phyloP scores from a whole-genome alignment of 2,888 invertebrate species.

The Drosophila setosimentum region DNA sequence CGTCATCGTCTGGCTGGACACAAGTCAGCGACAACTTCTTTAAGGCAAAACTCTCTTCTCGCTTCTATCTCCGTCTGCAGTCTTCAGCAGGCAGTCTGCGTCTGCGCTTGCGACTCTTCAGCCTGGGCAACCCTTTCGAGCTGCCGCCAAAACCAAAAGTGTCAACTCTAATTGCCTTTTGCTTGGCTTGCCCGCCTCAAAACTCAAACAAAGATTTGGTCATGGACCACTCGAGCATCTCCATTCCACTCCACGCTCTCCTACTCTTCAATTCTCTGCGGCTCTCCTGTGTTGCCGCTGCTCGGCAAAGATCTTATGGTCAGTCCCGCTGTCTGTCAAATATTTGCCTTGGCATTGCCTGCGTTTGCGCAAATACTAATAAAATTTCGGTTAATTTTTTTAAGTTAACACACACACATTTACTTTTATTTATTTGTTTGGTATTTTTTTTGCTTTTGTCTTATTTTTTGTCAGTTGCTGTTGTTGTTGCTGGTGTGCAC shows the following conservation, averaged over 20 bases:
- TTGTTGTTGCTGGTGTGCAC: slow-evolving; percentile 68
- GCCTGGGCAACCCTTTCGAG: slow-evolving; percentile 39
- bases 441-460: slow-evolving; percentile 36
- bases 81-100: slow-evolving; percentile 13
- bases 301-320: slow-evolving; percentile 71
- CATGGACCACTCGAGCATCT: slow-evolving; percentile 53
- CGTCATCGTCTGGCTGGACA: slow-evolving; percentile 58
- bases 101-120: slow-evolving; percentile 10
- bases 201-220: slow-evolving; percentile 63
- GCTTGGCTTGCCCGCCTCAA: slow-evolving; percentile 74
- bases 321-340: slow-evolving; percentile 69
- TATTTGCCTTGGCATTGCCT: slow-evolving; percentile 80
- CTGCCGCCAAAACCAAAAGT: slow-evolving; percentile 68
- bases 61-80: slow-evolving; percentile 21
- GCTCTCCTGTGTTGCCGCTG: background rate
- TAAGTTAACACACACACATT: slow-evolving; percentile 75
- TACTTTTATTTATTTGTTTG: slow-evolving; percentile 79
- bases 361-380: slow-evolving; percentile 84
- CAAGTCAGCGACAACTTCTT: slow-evolving; percentile 69
- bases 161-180: slow-evolving; percentile 84
- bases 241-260: slow-evolving; percentile 9
- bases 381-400: slow-evolving; percentile 84
- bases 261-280: slow-evolving; percentile 6
- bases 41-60: slow-evolving; percentile 16
- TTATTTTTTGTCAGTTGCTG: slow-evolving; percentile 19